Evolutionary conservation across 2,888 invertebrate genomes (phyloP).

Genomic region (Hymenopus coronatus): DNA sequence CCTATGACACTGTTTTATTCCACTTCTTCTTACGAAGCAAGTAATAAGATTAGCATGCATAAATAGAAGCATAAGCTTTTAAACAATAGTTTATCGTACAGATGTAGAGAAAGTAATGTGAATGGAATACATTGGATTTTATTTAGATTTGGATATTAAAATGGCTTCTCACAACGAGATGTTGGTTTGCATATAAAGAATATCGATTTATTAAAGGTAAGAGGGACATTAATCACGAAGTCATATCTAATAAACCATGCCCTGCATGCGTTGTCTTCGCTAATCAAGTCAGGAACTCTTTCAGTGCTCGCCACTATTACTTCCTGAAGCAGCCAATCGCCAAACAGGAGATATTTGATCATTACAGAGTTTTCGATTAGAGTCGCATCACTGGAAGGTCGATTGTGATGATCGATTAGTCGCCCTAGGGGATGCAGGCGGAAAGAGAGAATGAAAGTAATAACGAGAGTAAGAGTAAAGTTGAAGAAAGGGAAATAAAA

Average conservation of each 20-base stretch:
- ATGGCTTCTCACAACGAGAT: neutral
- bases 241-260: neutral
- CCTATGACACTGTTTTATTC: no score
- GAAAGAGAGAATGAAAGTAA: neutral
- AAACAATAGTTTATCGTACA: no score
- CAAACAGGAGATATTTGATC: neutral
- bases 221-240: neutral
- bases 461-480: neutral
- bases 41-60: no score
- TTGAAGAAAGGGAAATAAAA: neutral
- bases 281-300: neutral
- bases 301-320: neutral
- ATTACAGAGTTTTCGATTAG: neutral
- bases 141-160: no score
- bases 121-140: no score
- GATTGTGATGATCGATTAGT: neutral
- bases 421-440: neutral
- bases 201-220: neutral
- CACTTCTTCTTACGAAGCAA: no score
- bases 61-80: no score
- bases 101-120: no score
- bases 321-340: neutral
- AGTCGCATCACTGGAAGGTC: neutral
- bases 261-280: neutral
- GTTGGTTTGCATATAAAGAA: neutral